phyloP scores from a whole-genome alignment of 2,888 invertebrate genomes.

The Philereme transversata region DNA sequence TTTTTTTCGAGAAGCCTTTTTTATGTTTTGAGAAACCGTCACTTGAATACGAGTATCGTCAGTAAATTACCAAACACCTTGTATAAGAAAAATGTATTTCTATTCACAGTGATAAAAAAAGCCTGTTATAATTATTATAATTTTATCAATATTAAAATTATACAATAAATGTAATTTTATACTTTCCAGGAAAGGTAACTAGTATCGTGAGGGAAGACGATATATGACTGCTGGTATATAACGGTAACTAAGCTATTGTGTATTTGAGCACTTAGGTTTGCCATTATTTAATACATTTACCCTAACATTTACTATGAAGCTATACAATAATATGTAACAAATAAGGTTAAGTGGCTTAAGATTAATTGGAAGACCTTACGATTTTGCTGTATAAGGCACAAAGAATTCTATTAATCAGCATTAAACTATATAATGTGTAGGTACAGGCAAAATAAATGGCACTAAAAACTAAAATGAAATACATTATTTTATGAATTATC shows the following conservation, averaged over 20 bases:
- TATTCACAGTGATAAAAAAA: constrained; percentile 1
- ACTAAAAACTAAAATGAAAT: constrained; percentile 52
- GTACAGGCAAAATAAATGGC: constrained; percentile 53
- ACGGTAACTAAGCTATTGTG: constrained; percentile 60
- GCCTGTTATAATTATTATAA: constrained; percentile 2
- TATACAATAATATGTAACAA: neutral
- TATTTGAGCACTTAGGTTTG: constrained; percentile 45
- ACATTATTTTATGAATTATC: constrained; percentile 37
- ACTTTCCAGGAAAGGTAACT: constrained; percentile 64
- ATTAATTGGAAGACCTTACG: constrained; percentile 72
- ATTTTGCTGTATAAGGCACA: constrained; percentile 82
- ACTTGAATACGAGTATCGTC: no score
- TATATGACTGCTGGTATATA: constrained; percentile 43
- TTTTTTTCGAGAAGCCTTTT: no score
- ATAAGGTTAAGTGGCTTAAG: constrained; percentile 5
- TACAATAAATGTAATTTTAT: neutral
- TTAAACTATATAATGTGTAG: constrained; percentile 16
- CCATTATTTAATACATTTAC: constrained; percentile 12
- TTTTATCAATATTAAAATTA: neutral
- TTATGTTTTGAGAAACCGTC: no score
- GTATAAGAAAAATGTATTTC: neutral
- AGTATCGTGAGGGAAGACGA: constrained; percentile 59
- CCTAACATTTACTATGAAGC: neutral
- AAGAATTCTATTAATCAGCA: constrained; percentile 48
- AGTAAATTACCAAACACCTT: neutral